Evolutionary conservation across 2,113 vertebrate genomes (phyloP).

Genomic region (Lagopus muta): DNA sequence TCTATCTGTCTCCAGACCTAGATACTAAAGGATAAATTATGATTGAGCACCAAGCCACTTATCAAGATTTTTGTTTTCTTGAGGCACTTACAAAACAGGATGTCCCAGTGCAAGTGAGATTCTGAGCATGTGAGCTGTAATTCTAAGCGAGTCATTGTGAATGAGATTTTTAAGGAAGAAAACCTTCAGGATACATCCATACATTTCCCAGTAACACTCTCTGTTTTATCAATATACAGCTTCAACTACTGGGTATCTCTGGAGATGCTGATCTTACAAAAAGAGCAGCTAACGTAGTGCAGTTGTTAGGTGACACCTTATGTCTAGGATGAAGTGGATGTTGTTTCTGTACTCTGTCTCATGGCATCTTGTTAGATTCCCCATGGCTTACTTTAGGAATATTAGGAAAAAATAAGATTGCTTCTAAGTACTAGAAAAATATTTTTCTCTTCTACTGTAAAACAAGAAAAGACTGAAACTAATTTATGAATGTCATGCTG

Average conservation of each 20-base stretch:
- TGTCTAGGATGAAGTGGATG: neutral
- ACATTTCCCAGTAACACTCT: neutral
- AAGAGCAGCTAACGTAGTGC: neutral
- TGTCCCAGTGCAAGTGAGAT: neutral
- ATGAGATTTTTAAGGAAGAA: neutral
- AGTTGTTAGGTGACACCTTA: neutral
- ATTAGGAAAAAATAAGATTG: neutral
- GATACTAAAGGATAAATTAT: neutral
- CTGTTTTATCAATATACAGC: neutral
- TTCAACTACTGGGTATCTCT: neutral
- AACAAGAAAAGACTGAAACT: neutral
- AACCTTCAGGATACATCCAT: neutral
- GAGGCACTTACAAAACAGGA: neutral
- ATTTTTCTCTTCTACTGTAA: neutral
- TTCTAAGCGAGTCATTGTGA: neutral
- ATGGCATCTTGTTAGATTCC: neutral
- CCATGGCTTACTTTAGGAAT: neutral
- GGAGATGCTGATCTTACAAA: neutral
- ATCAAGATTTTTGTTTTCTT: neutral
- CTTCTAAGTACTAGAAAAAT: neutral
- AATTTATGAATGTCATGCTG: constrained; percentile 18
- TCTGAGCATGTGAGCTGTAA: neutral
- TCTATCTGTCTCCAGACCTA: neutral
- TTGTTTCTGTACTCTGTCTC: neutral
- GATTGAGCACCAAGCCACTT: neutral